Base-by-base conservation (phyloP, 1,140 invertebrate species). In the Aphelinus certus region DNA sequence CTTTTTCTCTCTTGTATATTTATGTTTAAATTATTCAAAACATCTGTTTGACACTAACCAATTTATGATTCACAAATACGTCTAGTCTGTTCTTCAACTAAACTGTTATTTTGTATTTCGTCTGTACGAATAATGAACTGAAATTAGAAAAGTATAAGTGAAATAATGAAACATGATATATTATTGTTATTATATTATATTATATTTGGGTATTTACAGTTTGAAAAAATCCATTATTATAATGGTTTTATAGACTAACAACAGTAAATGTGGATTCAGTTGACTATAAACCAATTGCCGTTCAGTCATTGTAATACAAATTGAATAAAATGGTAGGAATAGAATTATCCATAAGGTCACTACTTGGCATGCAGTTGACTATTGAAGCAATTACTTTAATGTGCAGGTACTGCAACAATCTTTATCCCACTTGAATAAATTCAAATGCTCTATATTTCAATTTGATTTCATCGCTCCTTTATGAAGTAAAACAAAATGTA, bases 211-310 rank as follows among this genome's bases (percentile, higher is more conserved):
- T 45, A 43, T 60, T 0, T 5, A 6, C 57, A 26, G 6, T 58
- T 58, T 58, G 5, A 3, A 58, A 58, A 26, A 58, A 26, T 58
- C 7, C 46, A 1, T 6, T 42, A 65, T 42, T 53, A 53, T 43
- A 49, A 5, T 65, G 49, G 47, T 48, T 60, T 26, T 26, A 26
- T 0, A 26, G 26, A 26, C 26, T 9, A 53, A 60, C 64, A 73
- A 74, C 26, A 58, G 65, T 57, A 63, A 69, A 68, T 69, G 43
- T 43, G 55, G 53, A 64, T 70, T 46, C 49, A 56, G 3, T 70
- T 70, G 61, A 64, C 61, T 74, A 46, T 70, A 70, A 71, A 71
- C 46, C 68, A 75, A 71, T 70, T 75, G 43, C 55, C 60, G 68
- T 49, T 3, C 67, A 26, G 60, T 71, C 43, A n/a, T 42, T 26